A percentile compares a stretch with the other conserved stretches of the same genome.
Conservation (phyloP, 1,140 invertebrate species). For the Aphelenchoides besseyi region DNA sequence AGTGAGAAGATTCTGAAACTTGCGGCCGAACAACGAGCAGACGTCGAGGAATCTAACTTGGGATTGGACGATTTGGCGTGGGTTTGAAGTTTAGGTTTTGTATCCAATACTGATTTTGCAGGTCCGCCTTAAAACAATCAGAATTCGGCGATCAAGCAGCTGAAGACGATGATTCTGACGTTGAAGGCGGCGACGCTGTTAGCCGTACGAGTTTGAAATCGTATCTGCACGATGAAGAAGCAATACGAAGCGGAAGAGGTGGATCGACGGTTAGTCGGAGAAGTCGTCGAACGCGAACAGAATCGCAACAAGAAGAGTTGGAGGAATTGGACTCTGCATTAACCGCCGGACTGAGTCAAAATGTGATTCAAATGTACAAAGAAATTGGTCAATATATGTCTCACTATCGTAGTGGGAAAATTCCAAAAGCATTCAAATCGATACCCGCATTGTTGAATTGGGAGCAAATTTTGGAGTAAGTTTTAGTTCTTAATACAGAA, state of each 20-base stretch:
- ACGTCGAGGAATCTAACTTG: conserved; percentile 37
- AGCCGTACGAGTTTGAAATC: neutral
- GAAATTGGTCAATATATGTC: conserved; percentile 69
- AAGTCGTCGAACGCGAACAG: neutral
- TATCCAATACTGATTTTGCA: too few species aligned
- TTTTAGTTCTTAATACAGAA: conserved; percentile 8
- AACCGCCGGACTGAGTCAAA: conserved; percentile 69
- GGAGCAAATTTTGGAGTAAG: conserved; percentile 71
- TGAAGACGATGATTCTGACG: conserved; percentile 32
- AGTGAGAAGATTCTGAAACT: conserved; percentile 49
- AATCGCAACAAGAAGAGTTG: conserved; percentile 26
- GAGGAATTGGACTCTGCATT: conserved; percentile 23
- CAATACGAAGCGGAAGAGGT: too few species aligned
- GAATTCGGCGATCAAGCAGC: too few species aligned
- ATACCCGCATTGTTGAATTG: conserved; percentile 87
- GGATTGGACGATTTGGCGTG: conserved; percentile 16
- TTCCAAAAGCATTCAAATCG: conserved; percentile 97
- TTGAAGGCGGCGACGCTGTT: conserved; percentile 12
- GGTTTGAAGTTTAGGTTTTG: too few species aligned
- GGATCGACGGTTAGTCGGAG: neutral
- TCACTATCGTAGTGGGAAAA: conserved; percentile 87
- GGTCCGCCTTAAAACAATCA: too few species aligned
- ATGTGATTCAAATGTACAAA: conserved; percentile 76
- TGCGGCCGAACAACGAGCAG: conserved; percentile 45
- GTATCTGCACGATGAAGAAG: neutral